These are phyloP conservation scores for Hippocampus guttulatus DNA, from an alignment of 2,113 vertebrate genomes.

Conservation along the genomic window DNA sequence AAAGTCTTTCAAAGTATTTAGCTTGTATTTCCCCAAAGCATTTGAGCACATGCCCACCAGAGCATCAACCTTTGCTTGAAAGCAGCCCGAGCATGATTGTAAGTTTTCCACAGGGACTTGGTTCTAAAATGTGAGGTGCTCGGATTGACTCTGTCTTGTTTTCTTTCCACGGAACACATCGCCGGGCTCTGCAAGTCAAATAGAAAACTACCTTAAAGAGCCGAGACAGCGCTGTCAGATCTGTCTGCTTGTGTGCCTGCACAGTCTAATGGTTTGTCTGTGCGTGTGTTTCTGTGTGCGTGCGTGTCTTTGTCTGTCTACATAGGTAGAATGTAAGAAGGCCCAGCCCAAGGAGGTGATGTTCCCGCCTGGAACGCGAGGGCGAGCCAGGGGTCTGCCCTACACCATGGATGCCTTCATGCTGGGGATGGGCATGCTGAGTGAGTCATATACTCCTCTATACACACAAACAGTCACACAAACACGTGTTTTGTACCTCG, in stretches of 20 bases:
- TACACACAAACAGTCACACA: neutral
- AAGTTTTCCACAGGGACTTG: constrained; percentile 58
- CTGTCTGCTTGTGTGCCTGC: constrained; percentile 53
- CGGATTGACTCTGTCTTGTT: constrained; percentile 56
- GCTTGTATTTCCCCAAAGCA: constrained; percentile 61
- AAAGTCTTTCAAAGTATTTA: constrained; percentile 63
- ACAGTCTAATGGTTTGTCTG: constrained; percentile 58
- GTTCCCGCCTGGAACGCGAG: constrained; percentile 95
- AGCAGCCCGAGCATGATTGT: constrained; percentile 63
- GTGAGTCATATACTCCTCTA: constrained; percentile 74
- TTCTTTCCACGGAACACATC: constrained; percentile 58
- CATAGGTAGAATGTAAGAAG: constrained; percentile 99
- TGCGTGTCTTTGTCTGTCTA: constrained; percentile 47
- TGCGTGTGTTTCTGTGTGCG: constrained; percentile 22
- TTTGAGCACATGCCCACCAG: constrained; percentile 56
- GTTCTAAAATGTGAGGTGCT: constrained; percentile 56
- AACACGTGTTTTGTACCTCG: too few relatives aligned
- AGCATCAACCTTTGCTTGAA: constrained; percentile 66
- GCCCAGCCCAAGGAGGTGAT: constrained; percentile 99
- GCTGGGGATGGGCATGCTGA: constrained; percentile 98
- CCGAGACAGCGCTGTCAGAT: constrained; percentile 64
- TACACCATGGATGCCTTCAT: constrained; percentile 99
- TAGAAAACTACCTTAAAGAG: constrained; percentile 60
- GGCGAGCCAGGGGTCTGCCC: constrained; percentile 88
- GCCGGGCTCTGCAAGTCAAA: constrained; percentile 57